Percentiles rank a stretch among this genome's conserved stretches.
These are phyloP conservation scores for Himalopsyche tibetana DNA, from an alignment of 2,888 invertebrate genomes.

Conservation along the genomic window DNA sequence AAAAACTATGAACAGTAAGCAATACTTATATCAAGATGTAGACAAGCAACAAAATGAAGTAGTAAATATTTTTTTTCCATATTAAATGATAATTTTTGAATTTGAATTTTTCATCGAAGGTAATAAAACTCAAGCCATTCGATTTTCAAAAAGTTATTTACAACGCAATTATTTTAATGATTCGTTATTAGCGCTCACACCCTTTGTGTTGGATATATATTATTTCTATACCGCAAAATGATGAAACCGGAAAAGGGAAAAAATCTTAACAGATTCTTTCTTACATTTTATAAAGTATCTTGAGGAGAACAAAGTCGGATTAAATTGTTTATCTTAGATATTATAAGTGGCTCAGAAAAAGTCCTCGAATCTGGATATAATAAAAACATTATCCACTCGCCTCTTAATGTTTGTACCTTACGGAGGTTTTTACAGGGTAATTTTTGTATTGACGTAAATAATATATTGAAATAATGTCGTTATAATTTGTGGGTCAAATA, in stretches of 20 bases:
- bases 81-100: too few relatives aligned
- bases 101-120: too few relatives aligned
- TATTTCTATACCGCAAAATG: neutral
- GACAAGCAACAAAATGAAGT: too few relatives aligned
- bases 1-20: too few relatives aligned
- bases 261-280: neutral
- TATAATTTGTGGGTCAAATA: too few relatives aligned
- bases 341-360: slow-evolving; percentile 17
- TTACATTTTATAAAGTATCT: neutral
- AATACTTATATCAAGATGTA: too few relatives aligned
- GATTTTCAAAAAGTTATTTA: too few relatives aligned
- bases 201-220: neutral
- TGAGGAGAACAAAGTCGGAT: neutral
- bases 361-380: slow-evolving; percentile 9
- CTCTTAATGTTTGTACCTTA: neutral
- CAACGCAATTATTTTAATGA: too few relatives aligned
- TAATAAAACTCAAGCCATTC: too few relatives aligned
- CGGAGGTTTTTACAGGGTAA: neutral
- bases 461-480: too few relatives aligned
- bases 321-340: slow-evolving; percentile 34
- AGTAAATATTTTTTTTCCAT: too few relatives aligned
- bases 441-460: too few relatives aligned
- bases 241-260: slow-evolving; percentile 12
- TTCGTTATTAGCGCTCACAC: neutral
- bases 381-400: neutral